Conservation (phyloP, 2,113 vertebrate species). For the Nestor notabilis region DNA sequence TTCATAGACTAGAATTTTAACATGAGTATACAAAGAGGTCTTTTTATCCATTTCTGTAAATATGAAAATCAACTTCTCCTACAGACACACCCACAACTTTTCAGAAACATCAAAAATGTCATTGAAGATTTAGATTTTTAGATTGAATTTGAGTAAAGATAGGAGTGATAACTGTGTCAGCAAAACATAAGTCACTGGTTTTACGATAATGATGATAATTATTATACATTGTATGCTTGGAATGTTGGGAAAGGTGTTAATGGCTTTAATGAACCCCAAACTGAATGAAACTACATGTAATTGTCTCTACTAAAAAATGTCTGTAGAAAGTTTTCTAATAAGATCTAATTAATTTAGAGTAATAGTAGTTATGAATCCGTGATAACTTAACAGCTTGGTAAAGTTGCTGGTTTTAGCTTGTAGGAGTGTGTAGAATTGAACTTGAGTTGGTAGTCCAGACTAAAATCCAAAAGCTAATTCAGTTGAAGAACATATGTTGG, state of each 20-base stretch:
- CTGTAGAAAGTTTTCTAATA: neutral
- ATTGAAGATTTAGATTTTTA: neutral
- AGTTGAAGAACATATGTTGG: fast-evolving
- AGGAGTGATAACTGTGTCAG: neutral
- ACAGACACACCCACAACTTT: neutral
- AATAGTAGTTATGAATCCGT: neutral
- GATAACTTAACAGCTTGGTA: neutral
- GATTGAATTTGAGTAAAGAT: neutral
- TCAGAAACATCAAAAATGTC: neutral
- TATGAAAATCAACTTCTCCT: neutral
- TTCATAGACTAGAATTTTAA: neutral
- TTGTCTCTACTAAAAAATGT: neutral
- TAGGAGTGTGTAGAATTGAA: neutral
- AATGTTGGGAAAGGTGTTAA: neutral
- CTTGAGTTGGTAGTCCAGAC: neutral
- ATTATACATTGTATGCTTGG: neutral
- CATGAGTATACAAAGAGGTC: neutral
- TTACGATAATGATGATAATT: neutral
- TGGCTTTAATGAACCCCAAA: neutral
- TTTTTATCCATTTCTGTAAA: neutral
- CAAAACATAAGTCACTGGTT: neutral
- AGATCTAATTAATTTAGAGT: neutral
- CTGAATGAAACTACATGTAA: neutral
- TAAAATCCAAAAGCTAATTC: neutral
- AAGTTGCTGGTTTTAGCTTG: neutral